Conservation (phyloP, 2,797 vertebrate genomes). For the Myotis planiceps region DNA sequence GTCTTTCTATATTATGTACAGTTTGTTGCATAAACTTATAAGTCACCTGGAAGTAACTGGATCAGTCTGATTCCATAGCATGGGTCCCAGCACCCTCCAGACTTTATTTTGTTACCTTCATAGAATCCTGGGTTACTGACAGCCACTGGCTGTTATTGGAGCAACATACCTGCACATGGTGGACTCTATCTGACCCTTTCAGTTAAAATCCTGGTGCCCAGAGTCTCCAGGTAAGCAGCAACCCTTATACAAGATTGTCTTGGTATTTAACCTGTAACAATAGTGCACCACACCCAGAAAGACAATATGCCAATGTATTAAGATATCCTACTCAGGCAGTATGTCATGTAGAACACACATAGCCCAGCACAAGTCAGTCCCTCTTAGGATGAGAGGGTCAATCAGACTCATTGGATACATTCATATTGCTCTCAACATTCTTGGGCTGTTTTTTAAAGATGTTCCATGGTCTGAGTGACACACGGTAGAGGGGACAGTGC, state of each 20-base stretch:
- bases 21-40: background rate
- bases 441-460: background rate
- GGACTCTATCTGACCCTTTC: conserved; percentile 42
- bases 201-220: background rate
- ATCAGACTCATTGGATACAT: background rate
- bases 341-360: conserved; percentile 60
- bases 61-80: background rate
- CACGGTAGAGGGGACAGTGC: background rate
- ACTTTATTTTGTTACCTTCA: background rate
- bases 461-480: background rate
- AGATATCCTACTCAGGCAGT: conserved; percentile 24
- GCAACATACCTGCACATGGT: conserved; percentile 55
- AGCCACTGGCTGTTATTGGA: conserved; percentile 23
- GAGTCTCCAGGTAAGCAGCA: conserved; percentile 68
- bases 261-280: conserved; percentile 62
- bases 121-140: background rate
- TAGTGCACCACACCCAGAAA: conserved; percentile 72
- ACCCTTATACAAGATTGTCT: conserved; percentile 39
- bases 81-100: background rate
- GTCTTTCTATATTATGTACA: background rate
- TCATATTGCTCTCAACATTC: background rate
- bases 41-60: background rate
- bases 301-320: conserved; percentile 60
- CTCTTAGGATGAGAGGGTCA: background rate
- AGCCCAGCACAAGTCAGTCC: background rate